Evolutionary conservation across 2,888 invertebrate species (phyloP).

Genomic region (Rhagonycha lutea): DNA sequence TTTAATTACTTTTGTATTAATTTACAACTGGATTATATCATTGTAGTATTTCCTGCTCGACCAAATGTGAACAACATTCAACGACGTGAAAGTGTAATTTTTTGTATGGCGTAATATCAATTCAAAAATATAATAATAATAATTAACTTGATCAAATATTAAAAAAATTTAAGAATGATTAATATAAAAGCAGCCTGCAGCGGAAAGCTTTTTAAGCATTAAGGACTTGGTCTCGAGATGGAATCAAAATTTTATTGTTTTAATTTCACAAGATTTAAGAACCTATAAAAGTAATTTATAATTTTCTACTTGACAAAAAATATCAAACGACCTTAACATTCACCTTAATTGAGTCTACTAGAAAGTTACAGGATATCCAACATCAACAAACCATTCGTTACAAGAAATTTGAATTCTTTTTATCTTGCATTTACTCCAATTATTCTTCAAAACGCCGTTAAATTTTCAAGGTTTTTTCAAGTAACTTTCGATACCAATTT

Average conservation of each 20-base stretch:
- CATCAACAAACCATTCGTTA: neutral
- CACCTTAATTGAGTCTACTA: constrained; percentile 1
- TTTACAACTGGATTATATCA: constrained; percentile 20
- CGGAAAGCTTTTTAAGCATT: neutral
- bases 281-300: neutral
- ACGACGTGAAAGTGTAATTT: constrained; percentile 18
- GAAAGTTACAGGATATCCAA: constrained; percentile 2
- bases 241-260: neutral
- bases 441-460: neutral
- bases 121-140: constrained; percentile 8
- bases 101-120: constrained; percentile 14
- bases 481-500: neutral
- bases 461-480: neutral
- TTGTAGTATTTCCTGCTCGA: constrained; percentile 20
- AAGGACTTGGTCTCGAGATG: neutral
- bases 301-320: constrained; percentile 1
- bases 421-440: neutral
- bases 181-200: neutral
- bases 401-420: neutral
- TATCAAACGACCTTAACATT: constrained; percentile 1
- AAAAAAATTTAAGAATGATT: neutral
- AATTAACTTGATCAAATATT: neutral
- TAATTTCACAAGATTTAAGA: neutral
- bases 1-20: constrained; percentile 14
- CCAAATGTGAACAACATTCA: constrained; percentile 21